Conservation (phyloP, 2,888 invertebrate species). For the Anagyrus pseudococci region DNA sequence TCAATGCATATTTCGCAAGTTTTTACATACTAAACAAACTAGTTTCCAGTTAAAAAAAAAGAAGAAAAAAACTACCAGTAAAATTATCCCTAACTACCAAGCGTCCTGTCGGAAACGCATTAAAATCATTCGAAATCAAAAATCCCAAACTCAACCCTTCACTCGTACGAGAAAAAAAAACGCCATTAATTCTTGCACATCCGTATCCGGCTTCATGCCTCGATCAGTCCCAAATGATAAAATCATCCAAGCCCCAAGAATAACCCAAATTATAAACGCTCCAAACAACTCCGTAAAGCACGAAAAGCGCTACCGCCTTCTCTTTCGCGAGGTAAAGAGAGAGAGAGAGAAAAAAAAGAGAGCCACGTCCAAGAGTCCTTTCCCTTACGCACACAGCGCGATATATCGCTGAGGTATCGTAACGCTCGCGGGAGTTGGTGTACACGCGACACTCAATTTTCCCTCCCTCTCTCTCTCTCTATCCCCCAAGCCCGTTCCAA, state of each 20-base stretch:
- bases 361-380: neutral
- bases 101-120: too few relatives aligned
- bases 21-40: too few relatives aligned
- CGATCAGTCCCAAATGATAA: too few relatives aligned
- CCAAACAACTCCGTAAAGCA: neutral
- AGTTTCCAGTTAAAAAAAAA: too few relatives aligned
- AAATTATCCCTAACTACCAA: too few relatives aligned
- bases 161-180: too few relatives aligned
- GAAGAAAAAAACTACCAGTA: too few relatives aligned
- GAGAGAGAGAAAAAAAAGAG: neutral
- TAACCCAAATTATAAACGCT: neutral
- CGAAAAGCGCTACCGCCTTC: neutral
- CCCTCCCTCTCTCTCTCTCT: too few relatives aligned
- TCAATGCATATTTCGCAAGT: too few relatives aligned
- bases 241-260: neutral
- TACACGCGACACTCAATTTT: slow-evolving; percentile 11
- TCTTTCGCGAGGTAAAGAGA: neutral
- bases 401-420: neutral
- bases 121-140: too few relatives aligned
- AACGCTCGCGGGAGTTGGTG: neutral
- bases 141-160: too few relatives aligned
- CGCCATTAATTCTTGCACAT: too few relatives aligned
- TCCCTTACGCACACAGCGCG: neutral
- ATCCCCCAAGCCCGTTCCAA: slow-evolving; percentile 6
- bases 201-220: neutral